These are phyloP conservation scores for Telenomus remus DNA, from an alignment of 1,140 invertebrate genomes.

Conservation along the genomic window DNA sequence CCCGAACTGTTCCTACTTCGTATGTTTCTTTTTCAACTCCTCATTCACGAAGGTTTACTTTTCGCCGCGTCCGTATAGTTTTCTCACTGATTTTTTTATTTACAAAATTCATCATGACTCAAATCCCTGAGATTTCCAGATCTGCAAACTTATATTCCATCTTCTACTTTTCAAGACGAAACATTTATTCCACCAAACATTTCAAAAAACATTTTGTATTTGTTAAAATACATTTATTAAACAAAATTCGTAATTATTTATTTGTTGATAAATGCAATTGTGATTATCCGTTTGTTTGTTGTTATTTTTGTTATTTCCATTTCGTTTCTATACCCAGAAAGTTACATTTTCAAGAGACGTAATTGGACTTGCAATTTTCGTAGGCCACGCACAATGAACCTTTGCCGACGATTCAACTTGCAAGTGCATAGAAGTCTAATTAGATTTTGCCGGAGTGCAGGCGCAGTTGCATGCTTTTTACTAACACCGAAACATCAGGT, in stretches of 20 bases:
- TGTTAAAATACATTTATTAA: too few relatives aligned
- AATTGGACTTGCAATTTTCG: slow-evolving; percentile 43
- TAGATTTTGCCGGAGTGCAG: slow-evolving; percentile 43
- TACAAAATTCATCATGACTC: slow-evolving; percentile 40
- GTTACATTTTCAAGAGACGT: slow-evolving; percentile 41
- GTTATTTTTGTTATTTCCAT: neutral
- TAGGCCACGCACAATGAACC: slow-evolving; percentile 36
- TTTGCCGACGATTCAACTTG: slow-evolving; percentile 44
- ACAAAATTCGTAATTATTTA: too few relatives aligned
- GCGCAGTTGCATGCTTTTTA: slow-evolving; percentile 47
- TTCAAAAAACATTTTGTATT: too few relatives aligned
- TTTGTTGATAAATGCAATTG: too few relatives aligned
- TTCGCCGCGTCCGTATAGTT: slow-evolving; percentile 21
- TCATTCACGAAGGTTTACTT: slow-evolving; percentile 44
- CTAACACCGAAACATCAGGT: slow-evolving; percentile 39
- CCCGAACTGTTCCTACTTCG: slow-evolving; percentile 41
- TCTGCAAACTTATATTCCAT: neutral
- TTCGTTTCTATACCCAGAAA: slow-evolving; percentile 5
- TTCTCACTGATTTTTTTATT: slow-evolving; percentile 4
- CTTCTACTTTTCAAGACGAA: neutral
- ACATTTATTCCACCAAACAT: too few relatives aligned
- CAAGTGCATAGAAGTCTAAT: slow-evolving; percentile 43
- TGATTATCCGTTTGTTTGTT: too few relatives aligned
- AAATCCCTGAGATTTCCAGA: neutral
- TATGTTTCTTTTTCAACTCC: slow-evolving; percentile 38